These are phyloP conservation scores for Bucorvus abyssinicus DNA, from an alignment of 2,797 vertebrate genomes.

Conservation along the genomic window DNA sequence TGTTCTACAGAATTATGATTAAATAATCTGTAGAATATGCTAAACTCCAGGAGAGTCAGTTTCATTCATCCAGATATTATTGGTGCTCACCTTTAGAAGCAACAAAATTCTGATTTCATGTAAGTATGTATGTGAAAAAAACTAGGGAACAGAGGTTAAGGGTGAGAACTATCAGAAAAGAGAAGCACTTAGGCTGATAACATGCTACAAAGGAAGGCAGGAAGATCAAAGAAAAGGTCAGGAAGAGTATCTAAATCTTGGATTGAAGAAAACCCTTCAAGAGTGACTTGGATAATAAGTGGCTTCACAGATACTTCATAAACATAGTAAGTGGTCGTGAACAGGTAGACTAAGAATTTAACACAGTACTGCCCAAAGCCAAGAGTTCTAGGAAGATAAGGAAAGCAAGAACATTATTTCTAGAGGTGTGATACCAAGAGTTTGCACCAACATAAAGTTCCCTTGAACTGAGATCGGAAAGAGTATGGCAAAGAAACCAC, in stretches of 20 bases:
- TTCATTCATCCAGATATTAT: neutral
- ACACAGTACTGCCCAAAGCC: neutral
- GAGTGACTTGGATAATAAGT: neutral
- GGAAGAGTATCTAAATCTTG: neutral
- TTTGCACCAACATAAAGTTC: neutral
- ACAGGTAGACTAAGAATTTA: neutral
- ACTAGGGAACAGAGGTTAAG: neutral
- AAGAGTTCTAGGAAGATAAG: neutral
- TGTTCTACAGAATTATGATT: neutral
- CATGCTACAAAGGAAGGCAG: neutral
- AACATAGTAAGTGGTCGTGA: neutral
- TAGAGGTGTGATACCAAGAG: neutral
- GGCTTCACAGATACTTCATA: neutral
- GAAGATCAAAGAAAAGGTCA: neutral
- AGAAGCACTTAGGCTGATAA: neutral
- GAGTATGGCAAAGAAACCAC: neutral
- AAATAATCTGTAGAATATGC: neutral
- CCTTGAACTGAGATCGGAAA: neutral
- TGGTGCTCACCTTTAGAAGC: neutral
- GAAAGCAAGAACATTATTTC: neutral
- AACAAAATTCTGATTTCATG: neutral
- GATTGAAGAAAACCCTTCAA: neutral
- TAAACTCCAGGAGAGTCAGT: neutral
- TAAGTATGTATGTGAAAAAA: neutral
- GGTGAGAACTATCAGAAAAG: neutral